phyloP scores from a whole-genome alignment of 1,140 invertebrate genomes.

The Lordiphosa mommai region DNA sequence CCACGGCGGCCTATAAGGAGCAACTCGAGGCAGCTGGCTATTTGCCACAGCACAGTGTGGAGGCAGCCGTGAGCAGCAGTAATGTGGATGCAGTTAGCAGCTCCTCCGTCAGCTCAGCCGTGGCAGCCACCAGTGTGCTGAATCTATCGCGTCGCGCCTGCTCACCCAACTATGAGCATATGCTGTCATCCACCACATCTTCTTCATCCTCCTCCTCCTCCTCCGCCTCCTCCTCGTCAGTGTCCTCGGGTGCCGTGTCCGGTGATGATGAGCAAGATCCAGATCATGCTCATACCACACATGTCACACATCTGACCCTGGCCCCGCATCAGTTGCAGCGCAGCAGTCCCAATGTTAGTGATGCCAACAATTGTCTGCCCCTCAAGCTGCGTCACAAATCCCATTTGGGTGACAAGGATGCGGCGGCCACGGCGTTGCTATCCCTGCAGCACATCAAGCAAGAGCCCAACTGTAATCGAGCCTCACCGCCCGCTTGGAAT shows the following conservation, averaged over 20 bases:
- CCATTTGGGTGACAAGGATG: slow-evolving; percentile 93
- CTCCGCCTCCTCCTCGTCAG: slow-evolving; percentile 46
- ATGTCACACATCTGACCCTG: slow-evolving; percentile 28
- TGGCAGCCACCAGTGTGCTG: slow-evolving; percentile 81
- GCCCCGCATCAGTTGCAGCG: slow-evolving; percentile 22
- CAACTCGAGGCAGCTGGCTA: slow-evolving; percentile 41
- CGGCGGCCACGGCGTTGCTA: slow-evolving; percentile 88
- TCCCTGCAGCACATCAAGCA: slow-evolving; percentile 91
- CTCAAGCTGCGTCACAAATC: slow-evolving; percentile 95
- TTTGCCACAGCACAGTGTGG: slow-evolving; percentile 38
- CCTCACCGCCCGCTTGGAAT: slow-evolving; percentile 87
- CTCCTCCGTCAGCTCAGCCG: slow-evolving; percentile 54
- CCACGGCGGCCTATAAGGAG: slow-evolving; percentile 35
- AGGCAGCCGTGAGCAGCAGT: slow-evolving; percentile 58
- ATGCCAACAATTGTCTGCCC: slow-evolving; percentile 85
- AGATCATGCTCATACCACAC: slow-evolving; percentile 46
- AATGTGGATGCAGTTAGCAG: slow-evolving; percentile 61
- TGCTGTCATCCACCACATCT: slow-evolving; percentile 64
- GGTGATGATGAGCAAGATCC: slow-evolving; percentile 80
- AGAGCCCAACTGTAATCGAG: slow-evolving; percentile 85
- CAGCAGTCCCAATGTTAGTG: slow-evolving; percentile 38
- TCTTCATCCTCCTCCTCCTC: slow-evolving; percentile 32
- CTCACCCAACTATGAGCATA: slow-evolving; percentile 68
- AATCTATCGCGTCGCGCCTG: slow-evolving; percentile 83
- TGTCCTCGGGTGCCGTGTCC: slow-evolving; percentile 85